These are phyloP conservation scores for Lepidurus apus DNA, from an alignment of 1,140 invertebrate species.

Conservation along the genomic window DNA sequence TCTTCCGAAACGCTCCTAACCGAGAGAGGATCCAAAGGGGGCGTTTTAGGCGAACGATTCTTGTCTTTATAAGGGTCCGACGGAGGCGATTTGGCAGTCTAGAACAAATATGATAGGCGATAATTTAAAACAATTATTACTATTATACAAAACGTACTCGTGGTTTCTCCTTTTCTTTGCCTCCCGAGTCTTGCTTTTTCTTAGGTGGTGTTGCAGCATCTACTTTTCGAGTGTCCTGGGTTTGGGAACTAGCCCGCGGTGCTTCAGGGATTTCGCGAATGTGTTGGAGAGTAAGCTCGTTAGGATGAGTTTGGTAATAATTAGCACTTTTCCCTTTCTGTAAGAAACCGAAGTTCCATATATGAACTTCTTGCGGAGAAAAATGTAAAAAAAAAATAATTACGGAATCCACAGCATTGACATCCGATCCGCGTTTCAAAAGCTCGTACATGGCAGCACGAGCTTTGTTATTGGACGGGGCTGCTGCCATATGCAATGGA, in stretches of 20 bases:
- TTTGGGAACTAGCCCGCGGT: slow-evolving; percentile 58
- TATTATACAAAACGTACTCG: not conserved
- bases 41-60: not conserved
- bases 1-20: slow-evolving; percentile 25
- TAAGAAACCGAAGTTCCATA: slow-evolving; percentile 40
- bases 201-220: slow-evolving; percentile 22
- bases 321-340: slow-evolving; percentile 75
- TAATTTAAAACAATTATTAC: not conserved
- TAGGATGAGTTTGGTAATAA: slow-evolving; percentile 67
- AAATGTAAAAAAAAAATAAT: slow-evolving; percentile 44
- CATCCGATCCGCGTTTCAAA: slow-evolving; percentile 66
- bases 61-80: not conserved
- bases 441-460: slow-evolving; percentile 63
- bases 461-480: slow-evolving; percentile 63
- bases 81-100: not conserved
- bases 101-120: not conserved
- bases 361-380: not conserved
- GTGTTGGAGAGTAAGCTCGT: slow-evolving; percentile 55
- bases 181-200: slow-evolving; percentile 39
- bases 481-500: slow-evolving; percentile 82
- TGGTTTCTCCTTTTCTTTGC: not conserved
- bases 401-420: slow-evolving; percentile 74
- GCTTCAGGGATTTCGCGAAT: slow-evolving; percentile 69
- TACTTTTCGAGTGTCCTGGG: not conserved
- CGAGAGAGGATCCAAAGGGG: not conserved